Evolutionary conservation across 2,888 invertebrate genomes (phyloP), one percentile per base, ranked within the genome.

Genomic region (Orthosia gracilis): DNA sequence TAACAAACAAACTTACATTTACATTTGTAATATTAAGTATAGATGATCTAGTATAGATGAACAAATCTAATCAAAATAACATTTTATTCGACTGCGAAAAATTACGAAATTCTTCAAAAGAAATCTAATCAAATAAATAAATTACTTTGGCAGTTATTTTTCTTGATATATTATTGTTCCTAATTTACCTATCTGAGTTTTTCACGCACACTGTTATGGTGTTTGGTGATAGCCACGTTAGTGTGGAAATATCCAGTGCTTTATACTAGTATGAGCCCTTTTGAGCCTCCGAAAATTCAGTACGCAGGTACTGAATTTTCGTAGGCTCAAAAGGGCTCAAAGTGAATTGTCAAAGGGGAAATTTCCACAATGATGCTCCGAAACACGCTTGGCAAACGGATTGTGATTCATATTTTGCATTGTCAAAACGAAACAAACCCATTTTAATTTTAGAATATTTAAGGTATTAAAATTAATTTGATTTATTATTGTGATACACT

Each of bases 281-380:
- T 47, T 54, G 47, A 49, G 52, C 52, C 18, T 59, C 40, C 67
- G 2, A 54, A 70, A 70, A 49, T 69, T 12, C 31, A 12, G n/a
- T n/a, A n/a, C n/a, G n/a, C n/a, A n/a, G n/a, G n/a, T n/a, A n/a
- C n/a, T n/a, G n/a, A n/a, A n/a, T n/a, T n/a, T n/a, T n/a, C n/a
- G n/a, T n/a, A n/a, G n/a, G n/a, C n/a, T n/a, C n/a, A n/a, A n/a
- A n/a, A n/a, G n/a, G n/a, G n/a, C 58, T 50, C 40, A 49, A 23
- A 54, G 5, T 75, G 18, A 40, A 49, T 45, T 61, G 47, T 61
- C 59, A 79, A 79, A 79, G 40, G 18, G 31, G 40, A 52, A 23
- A 78, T 69, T 75, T 47, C 59, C 23, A 54, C 71, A 78, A 49
- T 52, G 50, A 26, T 45, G 15, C n/a, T 45, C 15, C 2, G n/a